Conservation (phyloP, 2,113 vertebrate species). For the Cyanoderma ruficeps region DNA sequence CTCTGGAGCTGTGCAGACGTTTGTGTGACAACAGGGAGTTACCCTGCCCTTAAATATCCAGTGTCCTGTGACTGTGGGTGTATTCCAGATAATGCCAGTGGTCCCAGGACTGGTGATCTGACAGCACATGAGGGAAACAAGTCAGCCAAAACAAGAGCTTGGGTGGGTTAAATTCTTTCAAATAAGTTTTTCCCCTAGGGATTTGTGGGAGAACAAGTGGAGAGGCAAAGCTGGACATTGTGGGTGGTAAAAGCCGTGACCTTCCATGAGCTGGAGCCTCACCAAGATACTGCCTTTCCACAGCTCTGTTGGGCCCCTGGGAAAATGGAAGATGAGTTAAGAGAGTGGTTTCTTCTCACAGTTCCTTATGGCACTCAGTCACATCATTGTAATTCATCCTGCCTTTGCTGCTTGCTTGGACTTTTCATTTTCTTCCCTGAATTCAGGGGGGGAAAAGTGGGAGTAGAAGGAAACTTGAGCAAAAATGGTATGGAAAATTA, state of each 20-base stretch:
- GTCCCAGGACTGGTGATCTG: neutral
- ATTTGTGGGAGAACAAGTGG: neutral
- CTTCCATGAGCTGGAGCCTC: neutral
- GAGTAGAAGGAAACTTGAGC: neutral
- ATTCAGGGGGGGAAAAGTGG: rapidly evolving
- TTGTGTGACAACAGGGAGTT: neutral
- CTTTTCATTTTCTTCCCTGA: neutral
- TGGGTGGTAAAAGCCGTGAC: neutral
- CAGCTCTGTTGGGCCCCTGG: neutral
- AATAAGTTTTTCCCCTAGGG: neutral
- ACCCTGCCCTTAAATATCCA: neutral
- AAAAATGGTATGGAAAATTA: neutral
- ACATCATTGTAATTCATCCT: neutral
- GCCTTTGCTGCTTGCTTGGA: neutral
- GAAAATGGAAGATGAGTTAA: neutral
- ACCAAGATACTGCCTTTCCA: neutral
- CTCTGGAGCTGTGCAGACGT: neutral
- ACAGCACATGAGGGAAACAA: neutral
- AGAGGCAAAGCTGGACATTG: rapidly evolving
- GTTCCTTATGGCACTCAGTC: rapidly evolving
- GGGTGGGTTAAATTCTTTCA: neutral
- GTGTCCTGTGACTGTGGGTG: neutral
- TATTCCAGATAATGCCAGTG: neutral
- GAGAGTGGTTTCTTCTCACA: neutral
- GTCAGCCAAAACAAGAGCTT: neutral